These are phyloP conservation scores for Xylocampa areola DNA, from an alignment of 2,888 invertebrate genomes.

Conservation along the genomic window DNA sequence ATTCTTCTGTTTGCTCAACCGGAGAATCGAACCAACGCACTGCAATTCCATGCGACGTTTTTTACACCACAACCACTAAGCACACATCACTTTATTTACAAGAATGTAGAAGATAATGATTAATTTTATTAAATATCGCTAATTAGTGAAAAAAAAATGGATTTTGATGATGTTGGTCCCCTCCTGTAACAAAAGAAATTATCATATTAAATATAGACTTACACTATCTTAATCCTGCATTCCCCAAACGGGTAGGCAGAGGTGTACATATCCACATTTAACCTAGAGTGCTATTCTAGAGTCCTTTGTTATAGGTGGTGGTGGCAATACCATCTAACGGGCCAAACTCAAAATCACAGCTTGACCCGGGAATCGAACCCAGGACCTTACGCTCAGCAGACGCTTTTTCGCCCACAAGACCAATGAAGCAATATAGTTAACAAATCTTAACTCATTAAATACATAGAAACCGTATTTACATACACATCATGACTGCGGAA, in stretches of 20 bases:
- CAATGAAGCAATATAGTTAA: too few species aligned
- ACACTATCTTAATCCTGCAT: too few species aligned
- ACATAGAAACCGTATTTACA: conserved; percentile 3
- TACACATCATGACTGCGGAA: conserved; percentile 4
- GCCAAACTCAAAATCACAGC: too few species aligned
- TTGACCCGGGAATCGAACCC: too few species aligned
- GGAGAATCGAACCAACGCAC: conserved; percentile 46
- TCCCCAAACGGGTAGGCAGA: too few species aligned
- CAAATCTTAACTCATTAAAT: too few species aligned
- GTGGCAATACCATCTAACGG: too few species aligned
- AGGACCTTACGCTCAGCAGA: too few species aligned
- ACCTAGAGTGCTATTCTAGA: too few species aligned
- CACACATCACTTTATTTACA: conserved; percentile 38
- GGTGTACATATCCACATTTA: too few species aligned
- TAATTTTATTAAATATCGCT: conserved; percentile 30
- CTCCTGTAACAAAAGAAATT: conserved; percentile 80
- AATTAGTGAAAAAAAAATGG: neutral
- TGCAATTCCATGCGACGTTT: conserved; percentile 64
- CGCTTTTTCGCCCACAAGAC: too few species aligned
- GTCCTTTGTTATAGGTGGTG: too few species aligned
- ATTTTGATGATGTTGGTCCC: conserved; percentile 76
- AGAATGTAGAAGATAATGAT: conserved; percentile 8
- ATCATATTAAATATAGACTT: neutral
- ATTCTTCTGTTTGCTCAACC: conserved; percentile 52
- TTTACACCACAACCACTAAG: conserved; percentile 40